Percentiles rank a stretch among this genome's conserved stretches.
These are phyloP conservation scores for Lathronympha strigana DNA, from an alignment of 2,888 invertebrate genomes.

Conservation along the genomic window DNA sequence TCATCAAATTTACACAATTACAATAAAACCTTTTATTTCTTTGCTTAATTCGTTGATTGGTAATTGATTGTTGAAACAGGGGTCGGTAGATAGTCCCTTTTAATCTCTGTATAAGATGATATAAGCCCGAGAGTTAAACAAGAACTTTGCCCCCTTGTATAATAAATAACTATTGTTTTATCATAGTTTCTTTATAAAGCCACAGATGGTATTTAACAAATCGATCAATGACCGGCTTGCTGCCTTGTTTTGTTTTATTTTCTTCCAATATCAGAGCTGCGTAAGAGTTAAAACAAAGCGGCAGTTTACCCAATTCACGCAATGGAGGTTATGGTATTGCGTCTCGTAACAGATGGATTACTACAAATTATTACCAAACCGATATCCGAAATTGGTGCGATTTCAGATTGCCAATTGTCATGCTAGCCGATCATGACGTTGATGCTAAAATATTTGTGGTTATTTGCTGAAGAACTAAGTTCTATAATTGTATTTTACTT, in stretches of 20 bases:
- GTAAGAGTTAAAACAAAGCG: constrained; percentile 27
- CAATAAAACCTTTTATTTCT: constrained; percentile 20
- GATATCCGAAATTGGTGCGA: constrained; percentile 15
- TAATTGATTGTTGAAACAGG: background rate
- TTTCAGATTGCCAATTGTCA: constrained; percentile 10
- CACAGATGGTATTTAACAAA: background rate
- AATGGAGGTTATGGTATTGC: constrained; percentile 22
- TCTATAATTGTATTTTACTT: too few species aligned
- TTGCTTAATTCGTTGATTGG: constrained; percentile 18
- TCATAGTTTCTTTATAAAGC: too few species aligned
- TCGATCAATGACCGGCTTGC: background rate
- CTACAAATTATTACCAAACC: constrained; percentile 30
- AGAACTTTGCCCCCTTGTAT: too few species aligned
- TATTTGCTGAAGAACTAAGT: background rate
- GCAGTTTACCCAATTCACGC: constrained; percentile 21
- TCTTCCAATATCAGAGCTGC: background rate
- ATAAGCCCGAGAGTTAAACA: too few species aligned
- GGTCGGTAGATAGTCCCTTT: background rate
- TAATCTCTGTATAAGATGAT: background rate
- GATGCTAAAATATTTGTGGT: background rate
- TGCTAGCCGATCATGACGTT: background rate
- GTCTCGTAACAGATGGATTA: constrained; percentile 30
- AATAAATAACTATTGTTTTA: too few species aligned
- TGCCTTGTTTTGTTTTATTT: background rate
- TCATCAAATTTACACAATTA: constrained; percentile 24